Evolutionary conservation across 2,888 invertebrate species (phyloP).

Genomic region (Esperia sulphurella): DNA sequence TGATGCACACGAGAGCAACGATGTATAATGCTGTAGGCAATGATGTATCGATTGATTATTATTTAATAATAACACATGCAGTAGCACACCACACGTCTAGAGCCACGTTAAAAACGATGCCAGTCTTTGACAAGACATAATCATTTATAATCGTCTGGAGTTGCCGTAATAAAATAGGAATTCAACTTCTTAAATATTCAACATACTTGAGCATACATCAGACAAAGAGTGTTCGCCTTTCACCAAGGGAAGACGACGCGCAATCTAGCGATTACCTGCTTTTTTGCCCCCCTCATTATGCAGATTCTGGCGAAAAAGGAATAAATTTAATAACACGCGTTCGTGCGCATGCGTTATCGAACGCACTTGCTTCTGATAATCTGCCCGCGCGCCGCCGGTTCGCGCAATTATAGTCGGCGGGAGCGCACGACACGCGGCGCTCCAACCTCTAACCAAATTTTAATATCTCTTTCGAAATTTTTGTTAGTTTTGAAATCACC

Average conservation of each 20-base stretch:
- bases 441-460: conserved; percentile 38
- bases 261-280: conserved; percentile 73
- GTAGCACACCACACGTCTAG: conserved; percentile 16
- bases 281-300: conserved; percentile 76
- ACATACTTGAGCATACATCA: conserved; percentile 49
- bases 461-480: conserved; percentile 53
- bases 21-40: conserved; percentile 40
- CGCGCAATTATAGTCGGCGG: conserved; percentile 55
- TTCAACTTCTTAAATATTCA: conserved; percentile 59
- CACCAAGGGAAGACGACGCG: conserved; percentile 64
- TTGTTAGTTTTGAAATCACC: conserved; percentile 38
- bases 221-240: conserved; percentile 61
- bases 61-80: conserved; percentile 35
- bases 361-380: conserved; percentile 78
- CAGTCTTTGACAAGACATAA: conserved; percentile 59
- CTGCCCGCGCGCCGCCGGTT: conserved; percentile 61
- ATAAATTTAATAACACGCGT: conserved; percentile 78
- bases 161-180: conserved; percentile 52
- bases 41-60: conserved; percentile 32
- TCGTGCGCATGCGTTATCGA: conserved; percentile 77
- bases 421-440: conserved; percentile 23
- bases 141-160: conserved; percentile 49
- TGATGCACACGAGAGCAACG: conserved; percentile 23
- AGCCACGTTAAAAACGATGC: conserved; percentile 34
- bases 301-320: conserved; percentile 77